Percentiles rank a stretch among this genome's conserved stretches.
phyloP scores from a whole-genome alignment of 30 jellyfish, hydroid and myxozoan species.

The Hydractinia symbiolongicarpus region DNA sequence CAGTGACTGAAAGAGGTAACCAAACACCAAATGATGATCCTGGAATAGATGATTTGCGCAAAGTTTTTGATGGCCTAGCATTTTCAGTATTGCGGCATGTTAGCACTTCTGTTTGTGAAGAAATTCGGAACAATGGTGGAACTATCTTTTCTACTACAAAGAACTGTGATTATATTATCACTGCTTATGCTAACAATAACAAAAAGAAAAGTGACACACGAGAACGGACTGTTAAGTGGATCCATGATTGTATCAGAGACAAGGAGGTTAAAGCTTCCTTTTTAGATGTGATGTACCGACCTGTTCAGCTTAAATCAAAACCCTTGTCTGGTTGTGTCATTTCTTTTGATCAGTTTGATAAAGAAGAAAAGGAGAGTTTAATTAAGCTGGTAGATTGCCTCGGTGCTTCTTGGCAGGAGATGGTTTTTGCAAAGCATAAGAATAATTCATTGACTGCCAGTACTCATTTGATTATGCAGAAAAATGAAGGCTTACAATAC shows the following conservation, averaged over 20 bases:
- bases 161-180: constrained; percentile 2
- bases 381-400: constrained; percentile 1
- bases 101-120: background rate
- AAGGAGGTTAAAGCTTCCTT: constrained; percentile 3
- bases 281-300: constrained; percentile 1
- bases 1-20: background rate
- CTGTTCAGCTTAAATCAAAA: constrained; percentile 9
- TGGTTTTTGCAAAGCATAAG: constrained; percentile 13
- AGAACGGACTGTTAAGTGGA: constrained; percentile 14
- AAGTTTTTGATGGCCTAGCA: background rate
- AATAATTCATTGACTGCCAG: constrained; percentile 9
- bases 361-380: constrained; percentile 7
- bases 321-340: constrained; percentile 18
- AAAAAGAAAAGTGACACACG: constrained; percentile 4
- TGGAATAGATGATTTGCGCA: background rate
- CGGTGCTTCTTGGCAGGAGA: constrained; percentile 26
- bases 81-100: background rate
- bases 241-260: constrained; percentile 22
- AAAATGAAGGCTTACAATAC: constrained; percentile 10
- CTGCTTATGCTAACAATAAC: background rate
- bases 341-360: constrained; percentile 15
- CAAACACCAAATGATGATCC: background rate
- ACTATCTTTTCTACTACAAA: background rate
- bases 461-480: constrained; percentile 27
- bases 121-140: background rate